These are phyloP conservation scores for Uropsilus gracilis DNA, from an alignment of 2,113 vertebrate genomes.

Conservation along the genomic window DNA sequence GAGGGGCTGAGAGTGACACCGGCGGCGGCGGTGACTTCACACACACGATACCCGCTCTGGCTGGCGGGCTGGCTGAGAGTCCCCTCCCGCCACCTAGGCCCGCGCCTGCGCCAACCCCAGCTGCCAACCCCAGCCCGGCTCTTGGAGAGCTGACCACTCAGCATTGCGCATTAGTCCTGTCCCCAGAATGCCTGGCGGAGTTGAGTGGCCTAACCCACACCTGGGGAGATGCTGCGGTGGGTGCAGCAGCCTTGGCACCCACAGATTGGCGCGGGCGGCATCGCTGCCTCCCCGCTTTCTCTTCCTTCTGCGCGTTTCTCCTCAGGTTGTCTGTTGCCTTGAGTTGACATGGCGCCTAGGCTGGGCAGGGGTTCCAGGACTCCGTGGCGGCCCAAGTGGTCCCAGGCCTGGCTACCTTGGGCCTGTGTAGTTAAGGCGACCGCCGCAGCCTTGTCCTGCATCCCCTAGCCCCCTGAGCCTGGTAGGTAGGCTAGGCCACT, in stretches of 20 bases:
- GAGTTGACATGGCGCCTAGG: background rate
- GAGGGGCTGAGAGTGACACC: conserved; percentile 23
- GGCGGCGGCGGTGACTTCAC: conserved; percentile 28
- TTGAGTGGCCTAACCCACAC: background rate
- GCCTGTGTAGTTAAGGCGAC: background rate
- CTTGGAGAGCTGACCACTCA: conserved; percentile 14
- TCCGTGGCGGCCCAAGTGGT: background rate
- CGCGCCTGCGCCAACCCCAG: background rate
- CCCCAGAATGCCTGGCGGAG: background rate
- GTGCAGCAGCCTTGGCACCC: background rate
- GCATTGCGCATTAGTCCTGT: background rate
- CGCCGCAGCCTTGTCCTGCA: no score
- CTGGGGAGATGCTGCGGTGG: background rate
- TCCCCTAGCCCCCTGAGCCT: background rate
- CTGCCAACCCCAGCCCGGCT: background rate
- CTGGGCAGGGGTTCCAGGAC: background rate
- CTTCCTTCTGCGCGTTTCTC: background rate
- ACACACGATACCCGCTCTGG: conserved; percentile 54
- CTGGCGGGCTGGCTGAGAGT: background rate
- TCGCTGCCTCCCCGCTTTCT: no score
- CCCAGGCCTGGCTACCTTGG: background rate
- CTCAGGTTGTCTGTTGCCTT: background rate
- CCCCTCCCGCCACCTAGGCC: background rate
- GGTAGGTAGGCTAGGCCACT: background rate
- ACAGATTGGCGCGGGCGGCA: no score